phyloP scores from a whole-genome alignment of 2,888 invertebrate species.

The Sarcophaga carnaria region DNA sequence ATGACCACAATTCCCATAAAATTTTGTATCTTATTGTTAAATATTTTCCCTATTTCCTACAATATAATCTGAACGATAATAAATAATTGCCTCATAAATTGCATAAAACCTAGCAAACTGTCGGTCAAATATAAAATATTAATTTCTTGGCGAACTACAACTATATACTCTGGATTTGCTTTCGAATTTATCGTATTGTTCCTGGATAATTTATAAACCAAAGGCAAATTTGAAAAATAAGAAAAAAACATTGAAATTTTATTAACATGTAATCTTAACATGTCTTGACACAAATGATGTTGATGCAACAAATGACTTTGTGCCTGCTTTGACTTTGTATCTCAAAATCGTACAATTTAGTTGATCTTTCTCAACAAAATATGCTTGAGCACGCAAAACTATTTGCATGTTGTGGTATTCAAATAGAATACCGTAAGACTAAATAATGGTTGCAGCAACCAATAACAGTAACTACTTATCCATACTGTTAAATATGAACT shows the following conservation, averaged over 20 bases:
- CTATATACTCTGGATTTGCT: too few relatives aligned
- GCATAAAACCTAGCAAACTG: neutral
- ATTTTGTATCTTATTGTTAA: too few relatives aligned
- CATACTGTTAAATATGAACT: neutral
- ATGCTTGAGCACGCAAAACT: neutral
- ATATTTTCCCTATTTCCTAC: neutral
- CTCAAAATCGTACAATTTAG: constrained; percentile 21
- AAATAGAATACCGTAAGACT: neutral
- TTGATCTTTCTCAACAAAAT: neutral
- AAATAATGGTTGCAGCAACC: neutral
- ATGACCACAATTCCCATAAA: too few relatives aligned
- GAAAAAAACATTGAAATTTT: neutral
- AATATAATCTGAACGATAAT: neutral
- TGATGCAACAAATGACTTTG: constrained; percentile 58
- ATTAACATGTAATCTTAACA: constrained; percentile 58
- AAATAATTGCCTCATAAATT: neutral
- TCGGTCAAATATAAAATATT: neutral
- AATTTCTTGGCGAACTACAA: neutral
- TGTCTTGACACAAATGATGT: constrained; percentile 65
- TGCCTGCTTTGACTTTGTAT: constrained; percentile 45
- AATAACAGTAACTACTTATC: neutral
- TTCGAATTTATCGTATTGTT: too few relatives aligned
- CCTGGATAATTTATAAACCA: too few relatives aligned
- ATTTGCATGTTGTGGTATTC: neutral
- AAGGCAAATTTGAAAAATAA: neutral